Base-by-base conservation (phyloP, 2,113 vertebrate genomes). In the Nannospalax galili region DNA sequence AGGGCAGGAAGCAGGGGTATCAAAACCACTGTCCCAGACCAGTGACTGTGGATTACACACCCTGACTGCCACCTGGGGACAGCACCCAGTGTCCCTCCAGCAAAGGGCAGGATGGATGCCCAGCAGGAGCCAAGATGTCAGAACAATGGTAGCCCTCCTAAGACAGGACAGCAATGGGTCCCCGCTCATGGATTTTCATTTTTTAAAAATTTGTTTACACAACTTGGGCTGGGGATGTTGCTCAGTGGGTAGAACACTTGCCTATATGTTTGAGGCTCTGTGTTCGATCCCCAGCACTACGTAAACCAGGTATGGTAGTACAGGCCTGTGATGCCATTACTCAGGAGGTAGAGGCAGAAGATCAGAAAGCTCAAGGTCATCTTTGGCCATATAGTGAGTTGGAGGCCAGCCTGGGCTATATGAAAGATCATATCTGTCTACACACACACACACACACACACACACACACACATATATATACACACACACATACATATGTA, bases 1-100 rank as follows among this genome's bases (percentile, higher is more conserved):
- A n/a, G 7, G 42, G 45, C 42, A 58, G 35, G 82, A 84, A 73
- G 30, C 6, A 24, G 35, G 84, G 60, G 35, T 8, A 30, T n/a
- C 4, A 22, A 32, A 64, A 60, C n/a, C 40, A n/a, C 3, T 45
- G 58, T 37, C 12, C 28, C 6, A 12, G 14, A 16, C 40, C 30
- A 37, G 32, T 0, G 17, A 40, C 32, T 60, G 40, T 3, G 42
- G 67, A 30, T 3, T 7, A 58, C 16, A 20, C 7, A 0, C 2
- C 40, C 28, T 52, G 65, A 28, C 22, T 28, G 24, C 1, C 26
- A 58, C 15, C 15, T 2, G 8, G 24, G n/a, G 30, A 14, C 42
- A 67, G 60, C 4, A 32, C 26, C 22, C 15, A 56, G 28, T 28
- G 48, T 56, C 1, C 1, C 6, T 2, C 22, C 16, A 7, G n/a